Conservation (phyloP, 1,140 invertebrate genomes). For the Drosophila ambigua region DNA sequence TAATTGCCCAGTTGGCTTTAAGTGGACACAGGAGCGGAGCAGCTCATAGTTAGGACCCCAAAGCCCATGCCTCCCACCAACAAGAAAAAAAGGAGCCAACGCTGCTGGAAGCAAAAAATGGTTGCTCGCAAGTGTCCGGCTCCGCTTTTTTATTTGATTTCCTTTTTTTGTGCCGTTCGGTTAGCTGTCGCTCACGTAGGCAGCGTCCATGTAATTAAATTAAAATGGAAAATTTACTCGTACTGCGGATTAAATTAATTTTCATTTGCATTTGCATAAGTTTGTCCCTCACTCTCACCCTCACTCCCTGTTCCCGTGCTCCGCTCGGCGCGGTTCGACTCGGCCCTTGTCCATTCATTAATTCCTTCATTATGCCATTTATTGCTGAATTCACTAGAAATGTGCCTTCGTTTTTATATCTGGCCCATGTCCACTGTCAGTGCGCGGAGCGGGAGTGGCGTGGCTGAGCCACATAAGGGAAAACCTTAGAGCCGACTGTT, state of each 20-base stretch:
- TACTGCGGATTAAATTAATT: conserved; percentile 83
- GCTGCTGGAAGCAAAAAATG: conserved; percentile 45
- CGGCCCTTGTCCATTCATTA: conserved; percentile 57
- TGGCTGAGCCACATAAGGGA: not conserved
- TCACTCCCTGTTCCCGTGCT: not conserved
- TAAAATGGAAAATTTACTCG: conserved; percentile 83
- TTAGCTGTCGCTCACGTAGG: conserved; percentile 82
- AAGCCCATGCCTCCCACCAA: conserved; percentile 3
- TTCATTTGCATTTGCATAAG: conserved; percentile 83
- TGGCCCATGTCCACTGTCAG: conserved; percentile 23
- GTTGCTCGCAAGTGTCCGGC: conserved; percentile 54
- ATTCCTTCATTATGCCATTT: conserved; percentile 78
- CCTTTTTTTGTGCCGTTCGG: conserved; percentile 51
- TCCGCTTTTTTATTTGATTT: conserved; percentile 53
- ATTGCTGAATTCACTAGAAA: conserved; percentile 67
- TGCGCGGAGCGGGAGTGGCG: not conserved
- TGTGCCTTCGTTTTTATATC: conserved; percentile 64
- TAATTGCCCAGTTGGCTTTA: conserved; percentile 73
- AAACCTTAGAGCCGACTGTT: not conserved
- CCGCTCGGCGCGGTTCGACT: not conserved
- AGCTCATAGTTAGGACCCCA: conserved; percentile 51
- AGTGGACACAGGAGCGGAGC: conserved; percentile 50
- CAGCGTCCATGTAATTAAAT: conserved; percentile 83
- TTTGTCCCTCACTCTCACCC: conserved; percentile 33
- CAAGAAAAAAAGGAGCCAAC: conserved; percentile 12